These are phyloP conservation scores for Andrena cerasifolii DNA, from an alignment of 1,140 invertebrate genomes.

Conservation along the genomic window DNA sequence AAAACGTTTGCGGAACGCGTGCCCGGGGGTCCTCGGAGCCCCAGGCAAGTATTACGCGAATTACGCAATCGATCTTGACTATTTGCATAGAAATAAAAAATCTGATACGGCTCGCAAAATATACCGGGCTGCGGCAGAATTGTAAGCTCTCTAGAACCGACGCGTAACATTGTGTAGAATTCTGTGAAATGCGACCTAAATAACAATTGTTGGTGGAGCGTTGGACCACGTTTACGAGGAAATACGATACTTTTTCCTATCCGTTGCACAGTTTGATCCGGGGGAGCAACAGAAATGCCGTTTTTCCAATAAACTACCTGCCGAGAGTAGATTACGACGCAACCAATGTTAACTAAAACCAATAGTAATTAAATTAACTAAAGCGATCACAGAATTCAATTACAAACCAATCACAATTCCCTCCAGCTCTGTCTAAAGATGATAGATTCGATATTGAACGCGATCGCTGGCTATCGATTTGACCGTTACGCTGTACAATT, in stretches of 20 bases:
- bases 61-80: not conserved
- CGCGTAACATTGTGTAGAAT: not conserved
- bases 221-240: not conserved
- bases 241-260: not conserved
- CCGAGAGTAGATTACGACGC: not conserved
- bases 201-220: no score
- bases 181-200: no score
- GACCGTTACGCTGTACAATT: no score
- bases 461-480: not conserved
- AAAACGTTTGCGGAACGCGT: slow-evolving; percentile 18
- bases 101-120: not conserved
- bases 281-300: not conserved
- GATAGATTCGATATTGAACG: not conserved
- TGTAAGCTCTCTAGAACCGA: not conserved
- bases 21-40: no score
- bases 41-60: not conserved
- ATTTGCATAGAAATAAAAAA: not conserved
- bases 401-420: not conserved
- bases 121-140: not conserved
- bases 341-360: not conserved
- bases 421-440: not conserved
- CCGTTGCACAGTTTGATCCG: no score
- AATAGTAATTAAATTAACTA: not conserved
- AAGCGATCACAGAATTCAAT: not conserved
- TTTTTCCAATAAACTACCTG: not conserved